A percentile compares a stretch with the other conserved stretches of the same genome.
These are phyloP conservation scores for Melinaea marsaeus DNA, from an alignment of 2,888 invertebrate genomes.

Conservation along the genomic window DNA sequence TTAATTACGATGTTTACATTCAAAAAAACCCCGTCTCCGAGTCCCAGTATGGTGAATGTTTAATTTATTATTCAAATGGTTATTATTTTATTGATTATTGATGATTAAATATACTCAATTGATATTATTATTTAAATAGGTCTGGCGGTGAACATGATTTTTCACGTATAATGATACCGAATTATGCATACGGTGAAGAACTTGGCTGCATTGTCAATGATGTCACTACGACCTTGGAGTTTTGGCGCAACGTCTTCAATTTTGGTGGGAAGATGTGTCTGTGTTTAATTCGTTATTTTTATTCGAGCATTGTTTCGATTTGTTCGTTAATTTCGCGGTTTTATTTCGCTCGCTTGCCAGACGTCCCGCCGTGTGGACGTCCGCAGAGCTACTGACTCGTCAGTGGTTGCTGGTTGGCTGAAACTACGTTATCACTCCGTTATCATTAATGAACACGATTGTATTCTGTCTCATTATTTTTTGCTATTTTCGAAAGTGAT, in stretches of 20 bases:
- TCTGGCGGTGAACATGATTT: constrained; percentile 27
- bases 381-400: constrained; percentile 58
- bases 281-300: constrained; percentile 24
- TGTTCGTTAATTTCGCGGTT: constrained; percentile 54
- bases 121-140: not conserved
- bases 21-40: not conserved
- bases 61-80: not conserved
- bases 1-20: not conserved
- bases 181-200: constrained; percentile 56
- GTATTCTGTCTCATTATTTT: constrained; percentile 36
- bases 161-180: constrained; percentile 56
- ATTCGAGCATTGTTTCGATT: constrained; percentile 44
- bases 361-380: constrained; percentile 60
- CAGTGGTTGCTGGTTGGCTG: constrained; percentile 34
- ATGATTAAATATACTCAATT: not conserved
- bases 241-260: not conserved
- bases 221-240: constrained; percentile 19
- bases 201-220: constrained; percentile 40
- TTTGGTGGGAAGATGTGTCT: not conserved
- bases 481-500: constrained; percentile 22
- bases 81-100: not conserved
- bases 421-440: constrained; percentile 50
- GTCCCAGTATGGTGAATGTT: not conserved
- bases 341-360: constrained; percentile 39
- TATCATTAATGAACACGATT: constrained; percentile 49